These are phyloP conservation scores for Chrysolina haemoptera DNA, from an alignment of 2,888 invertebrate species.

Conservation along the genomic window DNA sequence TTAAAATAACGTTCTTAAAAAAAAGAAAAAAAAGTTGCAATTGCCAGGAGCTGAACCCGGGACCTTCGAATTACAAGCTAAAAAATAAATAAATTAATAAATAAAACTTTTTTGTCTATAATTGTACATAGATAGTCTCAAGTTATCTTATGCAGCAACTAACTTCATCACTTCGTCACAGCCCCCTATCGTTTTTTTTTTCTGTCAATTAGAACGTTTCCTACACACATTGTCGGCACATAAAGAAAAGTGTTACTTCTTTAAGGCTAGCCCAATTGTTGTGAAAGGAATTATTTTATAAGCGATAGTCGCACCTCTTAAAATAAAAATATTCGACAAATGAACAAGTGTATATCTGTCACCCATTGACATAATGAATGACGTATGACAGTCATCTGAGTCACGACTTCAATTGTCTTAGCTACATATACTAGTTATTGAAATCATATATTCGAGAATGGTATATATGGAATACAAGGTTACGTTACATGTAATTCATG, in stretches of 20 bases:
- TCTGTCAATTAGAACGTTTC: too few species aligned
- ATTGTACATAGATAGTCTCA: too few species aligned
- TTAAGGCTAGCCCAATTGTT: background rate
- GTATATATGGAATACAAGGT: conserved; percentile 29
- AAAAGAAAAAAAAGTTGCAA: too few species aligned
- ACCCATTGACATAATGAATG: conserved; percentile 9
- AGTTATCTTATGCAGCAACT: too few species aligned
- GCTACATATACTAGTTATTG: background rate
- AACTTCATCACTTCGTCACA: too few species aligned
- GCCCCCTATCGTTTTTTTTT: too few species aligned
- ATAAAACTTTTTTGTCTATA: too few species aligned
- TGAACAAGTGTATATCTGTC: background rate
- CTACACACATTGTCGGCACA: too few species aligned
- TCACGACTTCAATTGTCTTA: conserved; percentile 18
- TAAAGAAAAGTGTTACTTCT: background rate
- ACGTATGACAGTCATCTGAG: conserved; percentile 4
- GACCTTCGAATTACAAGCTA: too few species aligned
- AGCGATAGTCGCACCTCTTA: background rate
- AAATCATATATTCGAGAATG: conserved; percentile 24
- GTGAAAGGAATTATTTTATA: background rate
- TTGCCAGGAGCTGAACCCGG: too few species aligned
- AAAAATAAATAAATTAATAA: too few species aligned
- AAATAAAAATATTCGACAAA: conserved; percentile 5
- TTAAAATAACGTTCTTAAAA: too few species aligned
- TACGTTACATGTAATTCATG: conserved; percentile 26